Evolutionary conservation across 2,888 invertebrate genomes (phyloP).

Genomic region (Ophion obscuratus): DNA sequence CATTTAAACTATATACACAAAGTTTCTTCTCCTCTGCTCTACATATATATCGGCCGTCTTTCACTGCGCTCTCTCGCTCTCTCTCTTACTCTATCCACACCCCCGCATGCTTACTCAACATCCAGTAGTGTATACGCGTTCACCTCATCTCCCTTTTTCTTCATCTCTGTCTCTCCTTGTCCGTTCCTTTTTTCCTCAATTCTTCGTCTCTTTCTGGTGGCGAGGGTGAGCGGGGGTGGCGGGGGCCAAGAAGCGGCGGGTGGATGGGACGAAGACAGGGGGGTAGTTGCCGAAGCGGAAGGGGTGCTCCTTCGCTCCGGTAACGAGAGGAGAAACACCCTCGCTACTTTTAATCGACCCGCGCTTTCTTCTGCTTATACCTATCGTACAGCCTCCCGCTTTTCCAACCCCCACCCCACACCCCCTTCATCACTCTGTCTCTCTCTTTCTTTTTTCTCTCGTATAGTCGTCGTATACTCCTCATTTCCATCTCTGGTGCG

Average conservation of each 20-base stretch:
- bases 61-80: constrained; percentile 60
- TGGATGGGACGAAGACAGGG: too few species aligned
- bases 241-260: background rate
- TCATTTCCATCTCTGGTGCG: constrained; percentile 71
- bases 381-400: constrained; percentile 76
- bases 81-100: constrained; percentile 67
- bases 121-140: constrained; percentile 47
- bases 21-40: constrained; percentile 61
- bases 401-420: constrained; percentile 64
- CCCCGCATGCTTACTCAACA: constrained; percentile 66
- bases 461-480: constrained; percentile 66
- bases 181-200: constrained; percentile 69
- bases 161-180: constrained; percentile 72
- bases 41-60: constrained; percentile 57
- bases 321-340: constrained; percentile 85
- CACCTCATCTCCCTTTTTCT: constrained; percentile 69
- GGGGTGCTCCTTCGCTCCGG: constrained; percentile 77
- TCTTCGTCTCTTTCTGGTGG: constrained; percentile 45
- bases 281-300: constrained; percentile 10
- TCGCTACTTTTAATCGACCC: constrained; percentile 85
- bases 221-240: constrained; percentile 7
- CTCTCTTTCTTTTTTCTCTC: constrained; percentile 60
- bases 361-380: constrained; percentile 84
- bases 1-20: constrained; percentile 42
- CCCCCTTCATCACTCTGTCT: constrained; percentile 71